phyloP scores from a whole-genome alignment of 2,113 vertebrate species.

The Gymnocephalus cernua region DNA sequence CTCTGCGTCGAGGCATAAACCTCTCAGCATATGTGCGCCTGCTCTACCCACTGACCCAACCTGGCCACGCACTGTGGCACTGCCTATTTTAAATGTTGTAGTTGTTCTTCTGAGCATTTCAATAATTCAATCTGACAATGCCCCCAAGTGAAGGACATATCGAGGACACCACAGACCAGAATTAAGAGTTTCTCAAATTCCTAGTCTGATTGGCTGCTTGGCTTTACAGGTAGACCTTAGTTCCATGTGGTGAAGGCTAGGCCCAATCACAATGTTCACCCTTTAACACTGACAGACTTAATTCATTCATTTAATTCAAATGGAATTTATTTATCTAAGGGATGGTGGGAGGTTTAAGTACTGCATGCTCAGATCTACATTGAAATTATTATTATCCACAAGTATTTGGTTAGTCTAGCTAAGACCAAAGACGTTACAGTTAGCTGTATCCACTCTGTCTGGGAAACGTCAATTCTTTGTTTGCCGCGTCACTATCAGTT shows the following conservation, averaged over 20 bases:
- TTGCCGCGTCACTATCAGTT: neutral
- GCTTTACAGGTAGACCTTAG: constrained; percentile 3
- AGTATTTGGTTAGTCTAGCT: neutral
- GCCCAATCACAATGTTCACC: neutral
- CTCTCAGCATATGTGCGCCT: too few relatives aligned
- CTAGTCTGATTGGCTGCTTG: neutral
- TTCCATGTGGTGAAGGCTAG: neutral
- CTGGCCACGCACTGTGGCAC: too few relatives aligned
- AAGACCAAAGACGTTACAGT: neutral
- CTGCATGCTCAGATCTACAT: neutral
- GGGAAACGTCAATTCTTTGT: neutral
- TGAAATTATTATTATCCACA: neutral
- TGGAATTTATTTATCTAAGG: neutral
- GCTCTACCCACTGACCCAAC: too few relatives aligned
- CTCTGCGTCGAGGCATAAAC: too few relatives aligned
- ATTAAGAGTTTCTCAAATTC: constrained; percentile 42
- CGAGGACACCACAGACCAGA: constrained; percentile 38
- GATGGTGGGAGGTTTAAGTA: neutral
- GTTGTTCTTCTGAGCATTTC: constrained; percentile 38
- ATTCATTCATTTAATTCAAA: neutral
- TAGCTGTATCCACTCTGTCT: neutral
- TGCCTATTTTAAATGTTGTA: constrained; percentile 30
- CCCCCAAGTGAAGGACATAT: constrained; percentile 56
- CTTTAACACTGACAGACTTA: neutral
- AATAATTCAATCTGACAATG: constrained; percentile 68